Evolutionary conservation across 2,797 vertebrate genomes (phyloP), one percentile per base, ranked within the genome.

Genomic region (Discoglossus pictus): DNA sequence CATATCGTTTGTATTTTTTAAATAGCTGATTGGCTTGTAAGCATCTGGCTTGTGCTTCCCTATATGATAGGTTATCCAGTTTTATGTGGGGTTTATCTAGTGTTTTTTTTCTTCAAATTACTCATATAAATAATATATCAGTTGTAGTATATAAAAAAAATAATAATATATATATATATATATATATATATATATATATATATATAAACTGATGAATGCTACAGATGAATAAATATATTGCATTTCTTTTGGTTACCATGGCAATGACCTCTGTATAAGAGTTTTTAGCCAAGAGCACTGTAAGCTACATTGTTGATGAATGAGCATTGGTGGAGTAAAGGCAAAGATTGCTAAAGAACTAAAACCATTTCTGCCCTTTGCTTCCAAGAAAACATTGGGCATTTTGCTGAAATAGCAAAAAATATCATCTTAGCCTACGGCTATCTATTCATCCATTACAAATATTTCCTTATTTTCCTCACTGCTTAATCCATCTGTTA

Each of bases 361-460:
- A 40, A 56, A 62, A 70, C 54, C 56, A 38, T 56, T 60, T 55
- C 35, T 50, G 42, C 59, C 51, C 53, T 48, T n/a, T 34, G 67
- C 67, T 63, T 63, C 36, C 59, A 48, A 56, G 59, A 48, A 55
- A 52, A 27, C 43, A 31, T 42, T 24, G 31, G 40, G 12, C 21
- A 39, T 54, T 68, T 40, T 70, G 67, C 67, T 70, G 59, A 70
- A 48, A 25, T 6, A 31, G 25, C 59, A 70, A 65, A 47, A 69
- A 55, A 31, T n/a, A 17, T 12, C 23, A 70, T 52, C 67, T 56
- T 40, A 48, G 43, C 68, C 67, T 24, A 27, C 25, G 64, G 68
- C 52, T 56, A 56, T 63, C 62, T 63, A 43, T 40, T 70, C 52
- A 63, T 42, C 52, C 60, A 63, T 70, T 40, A 36, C 44, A 63